Evolutionary conservation across 2,797 vertebrate genomes (phyloP).

Genomic region (Macropus fuliginosus): DNA sequence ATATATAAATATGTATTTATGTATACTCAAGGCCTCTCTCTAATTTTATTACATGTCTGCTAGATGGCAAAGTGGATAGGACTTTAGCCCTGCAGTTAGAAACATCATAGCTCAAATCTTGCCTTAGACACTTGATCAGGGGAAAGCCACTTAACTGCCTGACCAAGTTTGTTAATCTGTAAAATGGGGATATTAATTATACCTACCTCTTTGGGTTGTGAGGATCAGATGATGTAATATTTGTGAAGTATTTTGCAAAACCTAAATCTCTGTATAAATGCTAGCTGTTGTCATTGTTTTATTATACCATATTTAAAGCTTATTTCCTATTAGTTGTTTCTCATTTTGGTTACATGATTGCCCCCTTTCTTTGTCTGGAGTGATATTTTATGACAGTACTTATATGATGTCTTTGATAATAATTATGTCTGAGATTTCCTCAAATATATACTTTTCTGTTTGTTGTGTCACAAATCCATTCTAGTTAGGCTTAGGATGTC

Average conservation of each 20-base stretch:
- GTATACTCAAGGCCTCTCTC: neutral
- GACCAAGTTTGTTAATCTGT: neutral
- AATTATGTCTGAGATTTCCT: neutral
- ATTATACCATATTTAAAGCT: neutral
- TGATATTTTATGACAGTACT: neutral
- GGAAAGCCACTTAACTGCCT: neutral
- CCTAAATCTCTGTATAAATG: neutral
- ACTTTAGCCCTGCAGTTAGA: neutral
- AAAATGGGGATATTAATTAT: neutral
- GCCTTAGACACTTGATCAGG: neutral
- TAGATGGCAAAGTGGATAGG: neutral
- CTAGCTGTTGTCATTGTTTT: neutral
- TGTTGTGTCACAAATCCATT: neutral
- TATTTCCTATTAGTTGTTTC: neutral
- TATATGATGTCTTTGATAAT: neutral
- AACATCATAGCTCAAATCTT: neutral
- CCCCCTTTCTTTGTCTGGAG: neutral
- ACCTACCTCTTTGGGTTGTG: neutral
- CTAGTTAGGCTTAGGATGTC: neutral
- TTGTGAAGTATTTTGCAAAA: neutral
- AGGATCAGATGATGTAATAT: neutral
- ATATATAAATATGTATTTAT: neutral
- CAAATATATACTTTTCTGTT: neutral
- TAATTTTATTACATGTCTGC: neutral
- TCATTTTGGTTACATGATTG: neutral